Base-by-base conservation (phyloP, 64 coral and sea anemone genomes). In the Stichodactyla helianthus region DNA sequence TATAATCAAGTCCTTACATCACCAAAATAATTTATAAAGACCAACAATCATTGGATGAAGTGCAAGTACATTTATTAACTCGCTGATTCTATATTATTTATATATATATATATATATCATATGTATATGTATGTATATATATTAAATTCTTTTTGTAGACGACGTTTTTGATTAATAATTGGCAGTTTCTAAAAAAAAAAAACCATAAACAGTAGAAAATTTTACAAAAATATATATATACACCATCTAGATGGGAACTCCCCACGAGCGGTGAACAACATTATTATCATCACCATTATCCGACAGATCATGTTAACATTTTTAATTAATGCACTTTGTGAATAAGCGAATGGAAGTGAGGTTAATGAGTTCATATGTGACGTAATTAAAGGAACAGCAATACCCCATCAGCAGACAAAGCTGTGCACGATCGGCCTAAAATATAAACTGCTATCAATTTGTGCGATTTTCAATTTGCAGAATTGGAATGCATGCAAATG, bases 161-260 rank as follows among this genome's bases (percentile, higher is more conserved):
- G 83, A 91, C 53, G 53, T 81, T 84, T 80, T 87, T 56, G 67
- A 85, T 77, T 68, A 88, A 88, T 59, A 83, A 92, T 87, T 87
- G 82, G 86, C 91, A 88, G 71, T 84, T 91, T 87, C 91, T 82
- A 92, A 76, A 57, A 31, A 62, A 92, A 76, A 57, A 31, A 62
- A 92, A 92, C 86, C 26, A 26, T 88, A 80, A 56, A 88, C 79
- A 76, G 86, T 92, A 92, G 86, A 92, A 92, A 92, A 92, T 92
- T 70, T 88, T 92, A 92, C 87, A 92, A 92, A 92, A 92, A 92
- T 92, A 92, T 92, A 60, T 92, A 60, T 88, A 87, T 68, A 68
- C 88, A 92, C 84, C 84, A 88, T 88, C 80, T 88, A 67, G 61
- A 51, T 92, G 68, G 68, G 68, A 31, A 2, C n/a, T 31, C 10